Conservation (phyloP, 1,140 invertebrate species). For the Drosophila ambigua region DNA sequence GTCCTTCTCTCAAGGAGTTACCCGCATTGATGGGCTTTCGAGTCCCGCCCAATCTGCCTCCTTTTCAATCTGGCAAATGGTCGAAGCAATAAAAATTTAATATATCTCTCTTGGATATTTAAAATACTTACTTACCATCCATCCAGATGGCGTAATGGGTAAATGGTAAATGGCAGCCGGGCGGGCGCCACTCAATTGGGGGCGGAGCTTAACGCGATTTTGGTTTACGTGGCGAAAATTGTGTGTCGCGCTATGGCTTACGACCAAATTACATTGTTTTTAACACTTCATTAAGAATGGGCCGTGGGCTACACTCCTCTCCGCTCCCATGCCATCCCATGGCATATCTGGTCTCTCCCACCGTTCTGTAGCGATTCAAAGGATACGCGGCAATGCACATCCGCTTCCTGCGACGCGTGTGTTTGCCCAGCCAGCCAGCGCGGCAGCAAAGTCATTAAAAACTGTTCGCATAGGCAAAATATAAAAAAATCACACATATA, state of each 20-base stretch:
- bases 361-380: conserved; percentile 41
- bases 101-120: conserved; percentile 76
- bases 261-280: conserved; percentile 80
- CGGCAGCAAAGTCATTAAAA: conserved; percentile 80
- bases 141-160: neutral
- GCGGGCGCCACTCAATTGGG: conserved; percentile 3
- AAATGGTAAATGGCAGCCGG: too few relatives aligned
- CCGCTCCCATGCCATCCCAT: too few relatives aligned
- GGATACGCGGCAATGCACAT: conserved; percentile 66
- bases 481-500: conserved; percentile 34
- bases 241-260: conserved; percentile 59
- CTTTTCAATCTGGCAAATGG: conserved; percentile 74
- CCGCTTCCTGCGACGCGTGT: conserved; percentile 64
- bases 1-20: neutral
- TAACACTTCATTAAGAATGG: conserved; percentile 79
- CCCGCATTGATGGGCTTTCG: conserved; percentile 27
- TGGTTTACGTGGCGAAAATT: conserved; percentile 43
- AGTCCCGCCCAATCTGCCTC: conserved; percentile 8
- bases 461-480: conserved; percentile 78
- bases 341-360: neutral
- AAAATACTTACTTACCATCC: conserved; percentile 48
- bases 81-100: conserved; percentile 75
- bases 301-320: conserved; percentile 3
- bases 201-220: conserved; percentile 54
- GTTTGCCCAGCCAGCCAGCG: conserved; percentile 72